Evolutionary conservation across 2,888 invertebrate species (phyloP).

Genomic region (Diploptera punctata): DNA sequence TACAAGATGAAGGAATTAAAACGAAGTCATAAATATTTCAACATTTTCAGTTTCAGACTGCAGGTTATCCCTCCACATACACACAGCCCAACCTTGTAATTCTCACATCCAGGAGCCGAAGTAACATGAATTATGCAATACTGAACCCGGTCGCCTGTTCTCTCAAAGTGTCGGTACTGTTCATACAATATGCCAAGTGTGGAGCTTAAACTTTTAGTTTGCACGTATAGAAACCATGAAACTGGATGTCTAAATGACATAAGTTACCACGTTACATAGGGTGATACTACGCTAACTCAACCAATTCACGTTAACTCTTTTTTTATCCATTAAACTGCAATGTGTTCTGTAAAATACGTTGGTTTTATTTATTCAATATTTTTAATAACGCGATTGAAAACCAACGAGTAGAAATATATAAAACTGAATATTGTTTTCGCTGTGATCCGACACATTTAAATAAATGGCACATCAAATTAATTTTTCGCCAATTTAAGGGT

Average conservation of each 20-base stretch:
- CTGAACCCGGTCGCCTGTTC: not conserved
- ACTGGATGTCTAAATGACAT: not conserved
- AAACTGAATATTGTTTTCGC: no score
- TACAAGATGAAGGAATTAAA: conserved; percentile 36
- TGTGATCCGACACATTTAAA: no score
- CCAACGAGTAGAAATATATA: no score
- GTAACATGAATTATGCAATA: conserved; percentile 22
- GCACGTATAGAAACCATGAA: not conserved
- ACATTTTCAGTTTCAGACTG: not conserved
- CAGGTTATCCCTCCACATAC: not conserved
- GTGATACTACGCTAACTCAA: no score
- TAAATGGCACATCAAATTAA: no score
- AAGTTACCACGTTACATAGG: no score
- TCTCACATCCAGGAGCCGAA: conserved; percentile 5
- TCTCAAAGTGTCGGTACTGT: not conserved
- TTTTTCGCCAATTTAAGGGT: no score
- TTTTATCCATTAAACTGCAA: no score
- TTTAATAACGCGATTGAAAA: no score
- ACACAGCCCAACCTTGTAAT: not conserved
- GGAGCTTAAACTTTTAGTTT: not conserved
- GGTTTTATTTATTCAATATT: no score
- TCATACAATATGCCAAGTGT: not conserved
- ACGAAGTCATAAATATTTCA: conserved; percentile 38
- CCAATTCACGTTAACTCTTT: no score
- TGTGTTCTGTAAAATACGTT: no score